These are phyloP conservation scores for Drosophila pseudoananassae DNA, from an alignment of 1,140 invertebrate genomes.

Conservation along the genomic window DNA sequence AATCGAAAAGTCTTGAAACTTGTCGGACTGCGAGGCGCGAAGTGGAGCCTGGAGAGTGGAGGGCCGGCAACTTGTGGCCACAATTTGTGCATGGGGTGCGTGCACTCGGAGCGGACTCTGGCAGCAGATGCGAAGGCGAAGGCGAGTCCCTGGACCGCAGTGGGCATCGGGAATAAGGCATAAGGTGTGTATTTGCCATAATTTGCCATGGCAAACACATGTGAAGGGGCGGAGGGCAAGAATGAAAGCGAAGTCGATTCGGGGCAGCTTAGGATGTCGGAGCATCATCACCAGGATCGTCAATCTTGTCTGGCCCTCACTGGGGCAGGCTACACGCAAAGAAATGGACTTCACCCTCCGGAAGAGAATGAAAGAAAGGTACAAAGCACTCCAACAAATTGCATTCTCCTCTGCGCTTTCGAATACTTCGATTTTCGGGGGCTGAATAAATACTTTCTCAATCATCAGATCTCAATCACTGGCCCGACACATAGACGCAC, in stretches of 20 bases:
- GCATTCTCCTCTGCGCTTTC: conserved; percentile 4
- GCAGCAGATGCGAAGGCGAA: conserved; percentile 24
- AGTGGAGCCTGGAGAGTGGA: conserved; percentile 23
- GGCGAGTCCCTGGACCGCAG: conserved; percentile 1
- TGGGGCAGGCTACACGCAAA: conserved; percentile 30
- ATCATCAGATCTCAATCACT: conserved; percentile 71
- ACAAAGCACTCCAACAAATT: too few species aligned
- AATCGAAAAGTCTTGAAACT: conserved; percentile 67
- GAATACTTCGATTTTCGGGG: conserved; percentile 71
- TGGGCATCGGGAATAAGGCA: conserved; percentile 13
- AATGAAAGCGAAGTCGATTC: conserved; percentile 70
- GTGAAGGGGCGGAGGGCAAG: conserved; percentile 33
- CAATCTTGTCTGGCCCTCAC: conserved; percentile 66
- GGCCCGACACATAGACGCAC: conserved; percentile 43
- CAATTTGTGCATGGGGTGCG: conserved; percentile 41
- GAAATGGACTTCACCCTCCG: conserved; percentile 19
- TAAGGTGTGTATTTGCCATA: conserved; percentile 84
- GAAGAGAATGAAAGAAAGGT: not conserved
- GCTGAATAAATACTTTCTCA: conserved; percentile 80
- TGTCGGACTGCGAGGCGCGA: conserved; percentile 20
- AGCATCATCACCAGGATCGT: conserved; percentile 70
- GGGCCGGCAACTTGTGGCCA: conserved; percentile 1
- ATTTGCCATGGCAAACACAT: conserved; percentile 80
- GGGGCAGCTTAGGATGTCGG: conserved; percentile 7
- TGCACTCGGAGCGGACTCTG: conserved; percentile 42